A percentile compares a stretch with the other conserved stretches of the same genome.
Conservation (phyloP, 2,797 vertebrate genomes). For the Oophaga sylvatica region DNA sequence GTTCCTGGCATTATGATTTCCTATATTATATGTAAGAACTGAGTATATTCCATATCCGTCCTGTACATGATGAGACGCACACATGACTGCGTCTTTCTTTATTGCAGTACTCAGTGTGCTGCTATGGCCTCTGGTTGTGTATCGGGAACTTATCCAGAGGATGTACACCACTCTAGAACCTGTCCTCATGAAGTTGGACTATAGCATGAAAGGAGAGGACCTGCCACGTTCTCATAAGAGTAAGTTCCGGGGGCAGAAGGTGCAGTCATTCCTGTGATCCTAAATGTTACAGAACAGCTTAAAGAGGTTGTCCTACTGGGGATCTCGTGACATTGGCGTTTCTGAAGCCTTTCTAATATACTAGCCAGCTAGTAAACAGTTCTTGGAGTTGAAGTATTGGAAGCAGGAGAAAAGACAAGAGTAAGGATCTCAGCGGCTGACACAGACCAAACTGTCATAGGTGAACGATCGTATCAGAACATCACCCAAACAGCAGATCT, state of each 20-base stretch:
- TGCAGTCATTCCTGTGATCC: background rate
- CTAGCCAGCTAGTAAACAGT: no score
- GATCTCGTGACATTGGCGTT: no score
- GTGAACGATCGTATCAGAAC: no score
- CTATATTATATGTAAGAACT: conserved; percentile 91
- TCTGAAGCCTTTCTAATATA: no score
- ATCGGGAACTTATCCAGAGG: conserved; percentile 96
- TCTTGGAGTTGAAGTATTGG: no score
- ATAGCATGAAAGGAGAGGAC: conserved; percentile 96
- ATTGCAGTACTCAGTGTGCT: conserved; percentile 90
- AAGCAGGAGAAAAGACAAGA: no score
- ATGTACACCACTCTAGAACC: conserved; percentile 98
- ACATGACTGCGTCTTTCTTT: background rate
- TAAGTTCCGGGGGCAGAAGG: conserved; percentile 73
- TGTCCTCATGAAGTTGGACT: conserved; percentile 98
- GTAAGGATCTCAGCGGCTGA: no score
- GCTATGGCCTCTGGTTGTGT: conserved; percentile 96
- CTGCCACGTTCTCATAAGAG: conserved; percentile 91
- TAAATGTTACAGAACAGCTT: no score
- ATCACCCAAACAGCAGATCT: no score
- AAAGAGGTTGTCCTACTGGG: no score
- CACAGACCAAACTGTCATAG: no score
- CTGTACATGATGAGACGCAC: background rate
- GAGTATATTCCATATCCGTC: background rate
- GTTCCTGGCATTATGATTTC: conserved; percentile 99